Conservation (phyloP, 92 coral and sea anemone species). For the Epizoanthus ramosus region DNA sequence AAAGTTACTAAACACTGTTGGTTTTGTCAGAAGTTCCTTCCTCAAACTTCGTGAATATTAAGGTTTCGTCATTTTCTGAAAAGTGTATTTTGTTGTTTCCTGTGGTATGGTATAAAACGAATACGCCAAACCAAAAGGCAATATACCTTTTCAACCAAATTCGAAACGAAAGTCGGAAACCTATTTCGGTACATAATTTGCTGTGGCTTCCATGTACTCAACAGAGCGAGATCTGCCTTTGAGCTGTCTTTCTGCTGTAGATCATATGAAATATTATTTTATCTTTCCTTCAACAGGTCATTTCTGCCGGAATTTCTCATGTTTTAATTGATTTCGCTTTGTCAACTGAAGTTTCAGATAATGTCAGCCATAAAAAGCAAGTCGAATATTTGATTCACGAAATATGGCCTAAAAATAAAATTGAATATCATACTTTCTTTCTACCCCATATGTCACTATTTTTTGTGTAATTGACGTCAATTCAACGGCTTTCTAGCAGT, state of each 20-base stretch:
- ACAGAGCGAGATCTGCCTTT: not conserved
- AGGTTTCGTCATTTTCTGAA: conserved; percentile 10
- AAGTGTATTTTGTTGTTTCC: conserved; percentile 26
- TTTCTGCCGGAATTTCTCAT: conserved; percentile 10
- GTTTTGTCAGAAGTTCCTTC: not conserved
- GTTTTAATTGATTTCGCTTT: conserved; percentile 32
- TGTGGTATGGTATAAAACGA: conserved; percentile 19
- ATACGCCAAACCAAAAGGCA: not conserved
- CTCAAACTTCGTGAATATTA: conserved; percentile 7
- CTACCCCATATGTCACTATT: not conserved
- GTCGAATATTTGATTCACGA: conserved; percentile 2
- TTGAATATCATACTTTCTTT: conserved; percentile 2
- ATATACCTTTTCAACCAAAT: not conserved
- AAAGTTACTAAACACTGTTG: not conserved
- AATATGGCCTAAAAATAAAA: not conserved
- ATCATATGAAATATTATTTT: not conserved
- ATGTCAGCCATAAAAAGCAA: not conserved
- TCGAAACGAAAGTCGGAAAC: not conserved
- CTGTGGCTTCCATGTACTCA: not conserved
- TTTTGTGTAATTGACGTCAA: conserved; percentile 7
- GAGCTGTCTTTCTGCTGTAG: not conserved
- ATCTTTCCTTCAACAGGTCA: conserved; percentile 6
- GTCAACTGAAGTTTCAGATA: conserved; percentile 24
- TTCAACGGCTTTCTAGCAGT: conserved; percentile 7
- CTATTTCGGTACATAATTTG: not conserved